Evolutionary conservation across 2,113 vertebrate species (phyloP), one percentile per base, ranked within the genome.

Genomic region (Ctenomys sociabilis): DNA sequence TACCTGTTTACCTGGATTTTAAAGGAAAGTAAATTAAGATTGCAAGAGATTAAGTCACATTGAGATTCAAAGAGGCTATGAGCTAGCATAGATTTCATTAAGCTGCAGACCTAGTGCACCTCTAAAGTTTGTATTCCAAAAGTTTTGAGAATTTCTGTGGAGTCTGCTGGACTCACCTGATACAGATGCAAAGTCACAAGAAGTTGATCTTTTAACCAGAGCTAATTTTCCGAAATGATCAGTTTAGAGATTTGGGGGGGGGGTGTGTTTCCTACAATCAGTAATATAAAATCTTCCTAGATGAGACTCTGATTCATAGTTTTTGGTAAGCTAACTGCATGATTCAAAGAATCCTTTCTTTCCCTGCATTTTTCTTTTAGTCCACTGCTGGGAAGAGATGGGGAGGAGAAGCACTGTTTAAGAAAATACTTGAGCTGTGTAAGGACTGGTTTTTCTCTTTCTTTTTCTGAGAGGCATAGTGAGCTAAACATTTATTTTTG

Each of bases 21-120:
- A 85, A 92, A 93, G 54, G 64, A 90, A 90, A 78, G 61, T n/a
- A 88, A 85, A 90, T 21, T 81, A 63, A 90, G 17, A 64, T 22
- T 8, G 70, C 91, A 24, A 75, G 77, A 54, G 5, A 35, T 63
- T n/a, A 81, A 85, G 35, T 87, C 37, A n/a, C n/a, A 30, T 0
- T 9, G 59, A 90, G 17, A 57, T 26, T 11, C 35, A 90, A 28
- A 59, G 59, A 43, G 28, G 4, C 68, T 49, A 92, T 85, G 40
- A 77, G 10, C 4, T 2, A n/a, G 52, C 4, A 5, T 3, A 35
- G 17, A 94, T 37, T 88, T 89, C 54, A 32, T 95, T 92, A 57
- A 35, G 75, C 43, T 91, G n/a, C 32, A 52, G 40, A 91, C 5
- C 8, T 3, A n/a, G 84, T 9, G 73, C 14, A 86, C 61, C 57